These are phyloP conservation scores for Tursiops truncatus DNA, from an alignment of 2,113 vertebrate species.

Conservation along the genomic window DNA sequence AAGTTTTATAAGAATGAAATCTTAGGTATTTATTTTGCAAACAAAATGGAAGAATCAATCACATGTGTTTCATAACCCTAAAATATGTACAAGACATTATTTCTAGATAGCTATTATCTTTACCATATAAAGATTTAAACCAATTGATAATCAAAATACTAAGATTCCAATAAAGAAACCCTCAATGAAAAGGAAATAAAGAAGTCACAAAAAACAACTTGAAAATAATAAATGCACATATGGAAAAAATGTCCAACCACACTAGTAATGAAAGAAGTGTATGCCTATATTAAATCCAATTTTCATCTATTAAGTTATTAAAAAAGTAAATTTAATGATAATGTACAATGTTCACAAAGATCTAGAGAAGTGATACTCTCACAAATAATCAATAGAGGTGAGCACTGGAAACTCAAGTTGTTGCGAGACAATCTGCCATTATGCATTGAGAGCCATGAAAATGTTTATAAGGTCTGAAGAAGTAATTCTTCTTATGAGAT, in stretches of 20 bases:
- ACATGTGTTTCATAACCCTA: background rate
- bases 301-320: background rate
- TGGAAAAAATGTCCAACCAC: background rate
- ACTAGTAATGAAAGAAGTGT: background rate
- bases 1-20: slow-evolving; percentile 18
- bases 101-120: background rate
- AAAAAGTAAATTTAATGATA: background rate
- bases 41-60: background rate
- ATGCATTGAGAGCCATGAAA: background rate
- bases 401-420: background rate
- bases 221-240: background rate
- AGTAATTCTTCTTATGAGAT: slow-evolving; percentile 6
- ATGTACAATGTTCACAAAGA: background rate
- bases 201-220: background rate
- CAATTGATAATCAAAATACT: slow-evolving; percentile 18
- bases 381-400: background rate
- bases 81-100: background rate
- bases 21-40: slow-evolving; percentile 21
- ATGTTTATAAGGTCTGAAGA: background rate
- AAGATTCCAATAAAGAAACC: background rate
- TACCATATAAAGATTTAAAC: background rate
- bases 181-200: background rate
- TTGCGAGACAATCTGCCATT: slow-evolving; percentile 2
- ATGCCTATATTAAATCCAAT: background rate
- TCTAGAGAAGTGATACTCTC: background rate